A percentile compares a stretch with the other conserved stretches of the same genome.
Evolutionary conservation across 2,888 invertebrate species (phyloP).

Genomic region (Polydrusus pterygomalis): DNA sequence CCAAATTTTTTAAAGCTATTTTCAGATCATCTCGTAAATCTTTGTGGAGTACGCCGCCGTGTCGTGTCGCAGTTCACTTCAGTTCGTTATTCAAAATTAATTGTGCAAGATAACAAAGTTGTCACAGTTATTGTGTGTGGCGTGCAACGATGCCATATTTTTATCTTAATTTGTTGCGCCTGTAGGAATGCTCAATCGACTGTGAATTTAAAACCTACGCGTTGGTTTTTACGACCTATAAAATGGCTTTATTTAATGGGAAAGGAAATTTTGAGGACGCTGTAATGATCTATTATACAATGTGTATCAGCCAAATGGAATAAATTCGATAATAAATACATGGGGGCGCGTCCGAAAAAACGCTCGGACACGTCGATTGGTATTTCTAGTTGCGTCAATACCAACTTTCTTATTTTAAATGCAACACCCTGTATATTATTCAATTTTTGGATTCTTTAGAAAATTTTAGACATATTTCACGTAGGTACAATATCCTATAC

Average conservation of each 20-base stretch:
- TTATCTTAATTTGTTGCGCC: slow-evolving; percentile 51
- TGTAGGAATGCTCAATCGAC: slow-evolving; percentile 13
- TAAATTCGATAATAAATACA: too few species aligned
- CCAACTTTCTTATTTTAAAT: too few species aligned
- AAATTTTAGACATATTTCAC: too few species aligned
- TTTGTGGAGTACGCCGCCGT: slow-evolving; percentile 10
- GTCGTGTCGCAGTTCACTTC: slow-evolving; percentile 29
- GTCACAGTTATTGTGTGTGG: slow-evolving; percentile 43
- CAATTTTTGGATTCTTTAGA: too few species aligned
- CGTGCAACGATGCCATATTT: slow-evolving; percentile 42
- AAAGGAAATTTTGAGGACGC: background rate
- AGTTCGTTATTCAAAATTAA: slow-evolving; percentile 37
- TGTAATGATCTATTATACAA: too few species aligned
- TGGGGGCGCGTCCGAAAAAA: too few species aligned
- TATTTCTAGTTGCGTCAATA: too few species aligned
- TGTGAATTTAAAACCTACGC: background rate
- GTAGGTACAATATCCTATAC: too few species aligned
- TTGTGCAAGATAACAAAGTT: slow-evolving; percentile 40
- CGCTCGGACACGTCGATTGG: too few species aligned
- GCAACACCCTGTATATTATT: too few species aligned
- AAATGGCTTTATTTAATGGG: slow-evolving; percentile 1
- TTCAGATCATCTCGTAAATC: slow-evolving; percentile 16
- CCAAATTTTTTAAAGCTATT: too few species aligned
- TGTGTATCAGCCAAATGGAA: too few species aligned
- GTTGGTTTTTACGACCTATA: slow-evolving; percentile 1